Evolutionary conservation across 2,113 vertebrate species (phyloP).

Genomic region (Heterochromis multidens): DNA sequence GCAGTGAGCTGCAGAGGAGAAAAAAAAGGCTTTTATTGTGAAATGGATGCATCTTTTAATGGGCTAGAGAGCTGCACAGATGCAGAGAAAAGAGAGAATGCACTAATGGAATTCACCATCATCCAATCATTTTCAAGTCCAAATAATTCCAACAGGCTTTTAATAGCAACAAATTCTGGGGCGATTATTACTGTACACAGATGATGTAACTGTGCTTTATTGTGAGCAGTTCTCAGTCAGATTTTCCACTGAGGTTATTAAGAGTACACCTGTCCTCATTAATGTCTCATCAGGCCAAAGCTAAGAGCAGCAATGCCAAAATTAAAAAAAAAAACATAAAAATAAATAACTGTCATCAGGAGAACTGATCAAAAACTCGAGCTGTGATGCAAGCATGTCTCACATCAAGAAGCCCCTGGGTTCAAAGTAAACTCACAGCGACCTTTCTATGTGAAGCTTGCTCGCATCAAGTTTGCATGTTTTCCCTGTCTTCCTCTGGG

Average conservation of each 20-base stretch:
- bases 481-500: neutral
- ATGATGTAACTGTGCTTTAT: constrained; percentile 34
- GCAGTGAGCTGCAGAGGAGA: constrained; percentile 6
- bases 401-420: neutral
- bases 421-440: neutral
- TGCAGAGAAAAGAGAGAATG: constrained; percentile 8
- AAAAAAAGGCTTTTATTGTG: constrained; percentile 57
- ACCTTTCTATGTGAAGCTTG: neutral
- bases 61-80: constrained; percentile 7
- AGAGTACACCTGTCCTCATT: constrained; percentile 36
- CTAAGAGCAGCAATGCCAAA: neutral
- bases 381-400: neutral
- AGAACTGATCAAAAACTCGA: neutral
- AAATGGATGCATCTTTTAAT: constrained; percentile 61
- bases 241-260: constrained; percentile 34
- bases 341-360: neutral
- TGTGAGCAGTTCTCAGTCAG: neutral
- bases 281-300: constrained; percentile 3
- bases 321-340: neutral
- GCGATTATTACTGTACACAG: constrained; percentile 39
- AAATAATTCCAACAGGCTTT: constrained; percentile 57
- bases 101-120: constrained; percentile 62
- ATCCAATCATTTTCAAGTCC: constrained; percentile 63
- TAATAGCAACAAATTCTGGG: constrained; percentile 37
- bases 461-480: neutral